phyloP scores from a whole-genome alignment of 2,888 invertebrate species.

The Leucoma salicis region DNA sequence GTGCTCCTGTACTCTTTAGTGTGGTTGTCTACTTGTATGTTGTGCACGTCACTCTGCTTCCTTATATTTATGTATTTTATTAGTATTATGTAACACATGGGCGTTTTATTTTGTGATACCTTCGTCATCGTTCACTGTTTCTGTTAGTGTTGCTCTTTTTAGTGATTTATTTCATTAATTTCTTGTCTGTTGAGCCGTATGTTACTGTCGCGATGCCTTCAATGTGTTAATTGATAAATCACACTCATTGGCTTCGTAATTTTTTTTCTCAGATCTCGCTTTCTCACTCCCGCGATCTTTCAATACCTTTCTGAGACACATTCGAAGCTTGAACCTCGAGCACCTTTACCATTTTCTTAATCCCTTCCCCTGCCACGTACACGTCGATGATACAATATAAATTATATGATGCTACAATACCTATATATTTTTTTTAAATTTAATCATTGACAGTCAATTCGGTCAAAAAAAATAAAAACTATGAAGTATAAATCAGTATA shows the following conservation, averaged over 20 bases:
- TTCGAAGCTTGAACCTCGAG: conserved; percentile 69
- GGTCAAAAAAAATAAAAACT: conserved; percentile 59
- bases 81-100: conserved; percentile 68
- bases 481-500: conserved; percentile 40
- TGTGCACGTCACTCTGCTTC: conserved; percentile 73
- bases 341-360: conserved; percentile 59
- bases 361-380: conserved; percentile 51
- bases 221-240: conserved; percentile 52
- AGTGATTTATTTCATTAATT: conserved; percentile 77
- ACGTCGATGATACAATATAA: conserved; percentile 51
- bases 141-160: conserved; percentile 80
- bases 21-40: conserved; percentile 40
- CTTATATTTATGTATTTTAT: conserved; percentile 58
- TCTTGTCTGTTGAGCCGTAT: conserved; percentile 70
- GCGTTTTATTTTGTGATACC: conserved; percentile 83
- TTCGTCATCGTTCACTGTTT: conserved; percentile 78
- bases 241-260: conserved; percentile 67
- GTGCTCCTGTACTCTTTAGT: conserved; percentile 51
- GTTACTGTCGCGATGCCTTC: conserved; percentile 71
- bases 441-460: conserved; percentile 50
- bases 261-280: conserved; percentile 65
- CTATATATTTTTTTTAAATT: conserved; percentile 27
- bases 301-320: conserved; percentile 65
- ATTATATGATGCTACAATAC: conserved; percentile 6
- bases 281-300: conserved; percentile 68